These are phyloP conservation scores for Oscheius sp. DNA, from an alignment of 2,888 invertebrate genomes.

Conservation along the genomic window DNA sequence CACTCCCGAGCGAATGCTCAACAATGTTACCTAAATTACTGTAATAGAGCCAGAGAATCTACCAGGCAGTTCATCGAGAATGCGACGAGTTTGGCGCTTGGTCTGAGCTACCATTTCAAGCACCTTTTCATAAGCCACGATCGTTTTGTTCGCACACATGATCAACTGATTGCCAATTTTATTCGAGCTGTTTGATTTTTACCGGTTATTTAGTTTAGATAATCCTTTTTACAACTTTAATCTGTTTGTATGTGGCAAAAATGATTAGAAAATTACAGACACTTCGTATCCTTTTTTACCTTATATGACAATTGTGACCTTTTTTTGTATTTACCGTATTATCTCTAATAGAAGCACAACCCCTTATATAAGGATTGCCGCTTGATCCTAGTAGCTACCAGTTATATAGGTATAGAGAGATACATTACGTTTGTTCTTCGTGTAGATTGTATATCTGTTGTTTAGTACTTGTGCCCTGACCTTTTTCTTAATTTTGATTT, in stretches of 20 bases:
- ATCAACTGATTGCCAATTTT: not conserved
- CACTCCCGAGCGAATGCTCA: not conserved
- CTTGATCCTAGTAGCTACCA: no score
- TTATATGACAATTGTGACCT: no score
- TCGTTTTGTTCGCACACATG: not conserved
- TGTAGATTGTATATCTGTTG: not conserved
- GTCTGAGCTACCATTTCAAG: not conserved
- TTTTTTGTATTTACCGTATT: no score
- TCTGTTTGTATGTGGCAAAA: no score
- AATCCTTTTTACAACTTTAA: no score
- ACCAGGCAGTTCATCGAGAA: not conserved
- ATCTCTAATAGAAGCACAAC: no score
- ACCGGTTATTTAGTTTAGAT: not conserved
- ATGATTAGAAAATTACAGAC: no score
- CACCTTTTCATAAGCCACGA: not conserved
- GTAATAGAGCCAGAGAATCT: not conserved
- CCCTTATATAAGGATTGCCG: no score
- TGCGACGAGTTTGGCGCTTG: not conserved
- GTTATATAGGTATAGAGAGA: no score
- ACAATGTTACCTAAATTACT: not conserved
- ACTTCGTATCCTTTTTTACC: no score
- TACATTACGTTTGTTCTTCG: no score
- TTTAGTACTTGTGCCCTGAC: not conserved
- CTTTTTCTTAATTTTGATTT: not conserved
- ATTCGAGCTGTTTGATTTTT: not conserved